Evolutionary conservation across 2,888 invertebrate species (phyloP).

Genomic region (Rhaphigaster nebulosa): DNA sequence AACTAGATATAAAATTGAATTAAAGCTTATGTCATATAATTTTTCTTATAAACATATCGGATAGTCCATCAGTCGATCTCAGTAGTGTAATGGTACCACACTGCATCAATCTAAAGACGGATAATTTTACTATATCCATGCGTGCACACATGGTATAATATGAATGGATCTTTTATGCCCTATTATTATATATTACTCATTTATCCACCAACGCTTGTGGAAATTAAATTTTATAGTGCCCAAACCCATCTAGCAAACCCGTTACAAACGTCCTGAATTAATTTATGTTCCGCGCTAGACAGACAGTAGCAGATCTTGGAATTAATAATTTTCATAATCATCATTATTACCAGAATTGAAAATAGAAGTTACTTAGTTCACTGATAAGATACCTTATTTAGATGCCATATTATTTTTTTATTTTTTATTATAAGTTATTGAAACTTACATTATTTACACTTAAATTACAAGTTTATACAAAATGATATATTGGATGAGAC

Average conservation of each 20-base stretch:
- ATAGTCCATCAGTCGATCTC: too few species aligned
- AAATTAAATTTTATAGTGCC: neutral
- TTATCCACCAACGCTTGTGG: neutral
- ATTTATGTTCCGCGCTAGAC: neutral
- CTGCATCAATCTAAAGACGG: too few species aligned
- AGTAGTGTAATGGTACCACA: too few species aligned
- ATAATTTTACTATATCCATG: neutral
- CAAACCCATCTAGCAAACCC: neutral
- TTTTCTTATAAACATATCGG: too few species aligned
- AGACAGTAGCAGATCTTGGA: neutral
- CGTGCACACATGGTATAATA: neutral
- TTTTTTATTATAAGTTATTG: too few species aligned
- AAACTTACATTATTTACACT: too few species aligned
- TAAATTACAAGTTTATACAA: too few species aligned
- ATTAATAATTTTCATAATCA: neutral
- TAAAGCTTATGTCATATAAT: too few species aligned
- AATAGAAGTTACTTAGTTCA: neutral
- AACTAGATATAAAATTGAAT: too few species aligned
- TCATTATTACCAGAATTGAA: neutral
- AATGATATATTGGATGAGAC: too few species aligned
- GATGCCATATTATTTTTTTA: too few species aligned
- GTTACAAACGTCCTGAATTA: neutral
- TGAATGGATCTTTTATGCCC: neutral
- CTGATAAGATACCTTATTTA: too few species aligned
- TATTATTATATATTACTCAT: neutral